Percentiles rank a stretch among this genome's conserved stretches.
phyloP scores from a whole-genome alignment of 1,140 invertebrate species.

The Epicauta chinensis region DNA sequence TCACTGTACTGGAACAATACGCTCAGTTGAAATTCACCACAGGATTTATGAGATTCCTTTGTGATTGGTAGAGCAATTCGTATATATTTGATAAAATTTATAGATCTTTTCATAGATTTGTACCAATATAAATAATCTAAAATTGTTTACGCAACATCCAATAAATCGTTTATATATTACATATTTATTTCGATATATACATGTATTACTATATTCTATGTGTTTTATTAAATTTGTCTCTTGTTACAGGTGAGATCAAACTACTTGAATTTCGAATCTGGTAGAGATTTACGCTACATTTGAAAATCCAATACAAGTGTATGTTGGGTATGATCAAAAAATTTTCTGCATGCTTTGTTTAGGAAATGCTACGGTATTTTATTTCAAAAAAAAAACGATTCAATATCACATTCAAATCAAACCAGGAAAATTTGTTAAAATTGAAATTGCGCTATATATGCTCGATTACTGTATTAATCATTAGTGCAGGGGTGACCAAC shows the following conservation, averaged over 20 bases:
- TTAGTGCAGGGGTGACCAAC: no score
- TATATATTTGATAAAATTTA: neutral
- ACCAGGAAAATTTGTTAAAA: no score
- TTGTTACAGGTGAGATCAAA: slow-evolving; percentile 17
- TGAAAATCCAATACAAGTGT: slow-evolving; percentile 15
- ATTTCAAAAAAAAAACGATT: no score
- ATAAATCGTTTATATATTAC: slow-evolving; percentile 19
- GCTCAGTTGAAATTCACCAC: slow-evolving; percentile 8
- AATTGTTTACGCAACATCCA: neutral
- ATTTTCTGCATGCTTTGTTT: slow-evolving; percentile 13
- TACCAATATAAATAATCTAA: neutral
- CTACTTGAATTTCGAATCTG: slow-evolving; percentile 23
- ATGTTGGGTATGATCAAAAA: neutral
- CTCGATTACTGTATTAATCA: no score
- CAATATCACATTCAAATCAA: no score
- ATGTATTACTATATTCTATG: slow-evolving; percentile 8
- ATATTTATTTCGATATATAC: slow-evolving; percentile 9
- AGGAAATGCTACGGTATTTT: no score
- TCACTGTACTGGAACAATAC: slow-evolving; percentile 13
- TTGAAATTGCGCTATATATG: no score
- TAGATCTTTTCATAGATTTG: neutral
- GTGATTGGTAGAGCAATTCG: slow-evolving; percentile 6
- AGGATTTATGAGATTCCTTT: slow-evolving; percentile 17
- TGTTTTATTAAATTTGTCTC: slow-evolving; percentile 25
- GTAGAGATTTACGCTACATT: slow-evolving; percentile 15